A percentile compares a stretch with the other conserved stretches of the same genome.
These are phyloP conservation scores for Archilochus colubris DNA, from an alignment of 2,113 vertebrate species.

Conservation along the genomic window DNA sequence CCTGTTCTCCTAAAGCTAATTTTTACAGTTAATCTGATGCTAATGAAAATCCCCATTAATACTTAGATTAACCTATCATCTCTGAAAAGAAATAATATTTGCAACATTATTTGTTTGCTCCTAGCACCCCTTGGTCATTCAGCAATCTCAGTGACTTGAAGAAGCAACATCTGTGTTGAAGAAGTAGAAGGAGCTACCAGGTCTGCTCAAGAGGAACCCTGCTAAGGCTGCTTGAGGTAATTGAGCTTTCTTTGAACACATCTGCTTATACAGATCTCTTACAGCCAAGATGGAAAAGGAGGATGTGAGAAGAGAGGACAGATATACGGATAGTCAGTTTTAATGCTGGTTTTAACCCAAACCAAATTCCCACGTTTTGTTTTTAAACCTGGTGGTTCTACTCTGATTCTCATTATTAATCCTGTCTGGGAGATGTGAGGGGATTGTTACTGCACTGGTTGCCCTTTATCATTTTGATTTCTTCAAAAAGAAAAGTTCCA, in stretches of 20 bases:
- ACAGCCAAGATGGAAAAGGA: not conserved
- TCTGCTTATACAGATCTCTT: not conserved
- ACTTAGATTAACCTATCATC: constrained; percentile 11
- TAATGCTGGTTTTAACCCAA: not conserved
- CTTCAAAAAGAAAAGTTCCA: not conserved
- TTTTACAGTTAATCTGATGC: not conserved
- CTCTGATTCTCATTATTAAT: not conserved
- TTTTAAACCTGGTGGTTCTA: not conserved
- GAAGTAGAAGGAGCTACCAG: not conserved
- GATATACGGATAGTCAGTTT: not conserved
- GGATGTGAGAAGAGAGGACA: not conserved
- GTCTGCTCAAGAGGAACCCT: not conserved
- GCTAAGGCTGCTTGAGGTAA: not conserved
- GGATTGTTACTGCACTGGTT: not conserved
- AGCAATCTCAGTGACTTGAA: not conserved
- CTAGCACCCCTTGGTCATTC: not conserved
- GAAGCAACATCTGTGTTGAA: not conserved
- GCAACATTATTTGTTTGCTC: not conserved
- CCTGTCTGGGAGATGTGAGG: not conserved
- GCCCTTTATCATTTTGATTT: not conserved
- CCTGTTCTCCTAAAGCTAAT: not conserved
- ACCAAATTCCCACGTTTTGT: not conserved
- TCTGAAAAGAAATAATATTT: constrained; percentile 33
- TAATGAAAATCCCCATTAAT: not conserved
- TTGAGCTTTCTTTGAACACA: not conserved